Percentiles rank a stretch among this genome's conserved stretches.
phyloP scores from a whole-genome alignment of 2,113 vertebrate species.

The Sus scrofa region T2T-Sscrofa CM000824.6:151438501-151439000 shows the following conservation, averaged over 20 bases:
- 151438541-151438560: not conserved
- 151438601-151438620: not conserved
- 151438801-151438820: not conserved
- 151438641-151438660: slow-evolving; percentile 93
- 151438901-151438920: not conserved
- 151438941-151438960: not conserved
- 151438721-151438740: slow-evolving; percentile 95
- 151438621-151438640: slow-evolving; percentile 14
- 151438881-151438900: not conserved
- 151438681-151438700: slow-evolving; percentile 97
- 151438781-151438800: not conserved
- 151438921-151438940: not conserved
- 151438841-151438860: not conserved
- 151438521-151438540: not conserved
- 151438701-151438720: slow-evolving; percentile 90
- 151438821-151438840: not conserved
- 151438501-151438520: not conserved
- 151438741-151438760: slow-evolving; percentile 96
- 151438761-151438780: slow-evolving; percentile 87
- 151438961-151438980: not conserved
- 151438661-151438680: slow-evolving; percentile 98
- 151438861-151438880: not conserved
- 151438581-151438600: not conserved
- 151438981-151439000: not conserved
- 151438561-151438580: slow-evolving; percentile 33